Evolutionary conservation across 2,888 invertebrate species (phyloP).

Genomic region (Diloba caeruleocephala): DNA sequence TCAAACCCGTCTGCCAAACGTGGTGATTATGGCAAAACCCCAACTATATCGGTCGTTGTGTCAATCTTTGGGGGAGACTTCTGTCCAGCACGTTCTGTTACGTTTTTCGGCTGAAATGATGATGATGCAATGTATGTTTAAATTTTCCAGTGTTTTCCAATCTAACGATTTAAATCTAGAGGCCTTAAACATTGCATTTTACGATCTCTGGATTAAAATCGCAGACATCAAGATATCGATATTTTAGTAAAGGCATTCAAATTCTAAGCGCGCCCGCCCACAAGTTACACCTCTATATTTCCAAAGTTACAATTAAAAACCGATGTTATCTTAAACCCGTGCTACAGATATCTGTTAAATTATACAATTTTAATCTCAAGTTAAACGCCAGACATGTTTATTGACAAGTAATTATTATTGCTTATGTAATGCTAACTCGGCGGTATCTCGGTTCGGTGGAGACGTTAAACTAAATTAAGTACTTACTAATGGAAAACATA

Average conservation of each 20-base stretch:
- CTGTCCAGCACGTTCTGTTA: too few relatives aligned
- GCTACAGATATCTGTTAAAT: slow-evolving; percentile 58
- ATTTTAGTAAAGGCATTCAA: background rate
- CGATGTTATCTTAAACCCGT: slow-evolving; percentile 56
- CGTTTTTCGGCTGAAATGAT: too few relatives aligned
- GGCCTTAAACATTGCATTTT: too few relatives aligned
- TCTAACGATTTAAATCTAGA: too few relatives aligned
- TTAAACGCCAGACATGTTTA: slow-evolving; percentile 39
- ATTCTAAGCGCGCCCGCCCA: background rate
- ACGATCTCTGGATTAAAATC: too few relatives aligned
- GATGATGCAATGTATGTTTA: too few relatives aligned
- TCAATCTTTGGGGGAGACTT: too few relatives aligned
- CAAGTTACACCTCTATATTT: slow-evolving; percentile 39
- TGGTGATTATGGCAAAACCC: too few relatives aligned
- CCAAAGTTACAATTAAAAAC: slow-evolving; percentile 53
- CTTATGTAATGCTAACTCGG: slow-evolving; percentile 26
- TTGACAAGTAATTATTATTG: slow-evolving; percentile 40
- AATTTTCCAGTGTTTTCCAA: too few relatives aligned
- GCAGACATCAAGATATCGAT: background rate
- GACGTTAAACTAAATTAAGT: slow-evolving; percentile 35
- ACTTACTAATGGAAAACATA: slow-evolving; percentile 16
- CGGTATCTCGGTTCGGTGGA: slow-evolving; percentile 13
- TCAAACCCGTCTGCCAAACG: too few relatives aligned
- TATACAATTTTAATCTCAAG: slow-evolving; percentile 45
- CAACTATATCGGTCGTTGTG: too few relatives aligned